A percentile compares a stretch with the other conserved stretches of the same genome.
These are phyloP conservation scores for Labia minor DNA, from an alignment of 2,888 invertebrate species.

Conservation along the genomic window DNA sequence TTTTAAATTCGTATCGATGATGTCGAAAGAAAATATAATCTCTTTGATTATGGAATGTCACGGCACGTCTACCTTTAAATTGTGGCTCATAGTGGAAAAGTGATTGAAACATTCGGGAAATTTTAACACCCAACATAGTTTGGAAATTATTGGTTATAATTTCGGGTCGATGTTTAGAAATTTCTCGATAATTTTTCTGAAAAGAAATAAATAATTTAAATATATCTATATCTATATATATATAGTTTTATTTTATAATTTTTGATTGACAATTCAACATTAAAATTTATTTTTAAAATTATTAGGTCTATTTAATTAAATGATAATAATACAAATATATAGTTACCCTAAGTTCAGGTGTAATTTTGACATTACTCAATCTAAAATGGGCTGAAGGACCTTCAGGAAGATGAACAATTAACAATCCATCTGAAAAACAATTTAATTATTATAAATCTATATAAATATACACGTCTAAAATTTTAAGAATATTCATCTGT, in stretches of 20 bases:
- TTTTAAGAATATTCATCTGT: neutral
- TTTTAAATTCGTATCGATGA: conserved; percentile 88
- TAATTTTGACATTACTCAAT: conserved; percentile 82
- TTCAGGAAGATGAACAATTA: conserved; percentile 86
- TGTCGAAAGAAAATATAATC: conserved; percentile 98
- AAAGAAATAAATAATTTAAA: conserved; percentile 8
- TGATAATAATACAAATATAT: neutral
- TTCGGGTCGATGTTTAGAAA: conserved; percentile 84
- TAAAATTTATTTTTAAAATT: no score
- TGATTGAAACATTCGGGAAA: conserved; percentile 86
- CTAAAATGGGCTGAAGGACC: conserved; percentile 97
- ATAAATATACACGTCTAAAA: no score
- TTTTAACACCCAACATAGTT: conserved; percentile 80
- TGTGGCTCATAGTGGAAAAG: conserved; percentile 93
- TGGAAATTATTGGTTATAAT: conserved; percentile 92
- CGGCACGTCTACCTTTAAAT: conserved; percentile 83
- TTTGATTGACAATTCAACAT: no score
- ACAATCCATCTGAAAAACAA: conserved; percentile 58
- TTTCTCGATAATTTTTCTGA: conserved; percentile 59
- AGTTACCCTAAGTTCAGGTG: conserved; percentile 60
- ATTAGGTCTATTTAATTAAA: neutral
- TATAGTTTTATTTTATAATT: no score
- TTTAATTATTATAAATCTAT: conserved; percentile 14
- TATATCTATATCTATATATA: no score
- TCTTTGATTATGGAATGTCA: conserved; percentile 97